Conservation (phyloP, 2,113 vertebrate species). For the Herpailurus yagouaroundi region DNA sequence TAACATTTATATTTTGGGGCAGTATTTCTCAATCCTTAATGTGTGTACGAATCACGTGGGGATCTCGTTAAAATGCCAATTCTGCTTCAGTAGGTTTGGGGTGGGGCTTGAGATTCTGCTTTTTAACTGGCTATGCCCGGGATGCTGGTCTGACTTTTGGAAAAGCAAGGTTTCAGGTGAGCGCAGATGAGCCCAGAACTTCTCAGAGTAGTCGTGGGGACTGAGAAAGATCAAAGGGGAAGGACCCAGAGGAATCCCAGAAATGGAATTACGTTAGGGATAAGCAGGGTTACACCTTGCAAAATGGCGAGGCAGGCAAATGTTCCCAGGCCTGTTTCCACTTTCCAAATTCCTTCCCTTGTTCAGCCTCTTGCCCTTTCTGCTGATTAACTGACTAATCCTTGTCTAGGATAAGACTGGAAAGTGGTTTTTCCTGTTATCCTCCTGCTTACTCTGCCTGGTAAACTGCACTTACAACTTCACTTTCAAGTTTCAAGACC, state of each 20-base stretch:
- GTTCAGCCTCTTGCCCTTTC: background rate
- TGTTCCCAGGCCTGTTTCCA: background rate
- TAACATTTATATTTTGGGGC: background rate
- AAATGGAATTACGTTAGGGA: background rate
- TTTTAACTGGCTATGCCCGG: background rate
- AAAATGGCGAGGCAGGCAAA: background rate
- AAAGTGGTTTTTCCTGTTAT: constrained; percentile 2
- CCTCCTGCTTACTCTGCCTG: background rate
- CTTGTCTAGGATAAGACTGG: background rate
- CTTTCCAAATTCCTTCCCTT: background rate
- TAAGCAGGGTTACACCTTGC: background rate
- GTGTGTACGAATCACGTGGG: background rate
- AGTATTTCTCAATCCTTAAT: constrained; percentile 7
- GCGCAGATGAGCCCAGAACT: background rate
- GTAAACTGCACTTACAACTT: background rate
- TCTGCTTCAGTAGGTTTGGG: background rate
- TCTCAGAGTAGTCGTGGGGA: background rate
- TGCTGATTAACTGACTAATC: background rate
- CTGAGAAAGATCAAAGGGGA: background rate
- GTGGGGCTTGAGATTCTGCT: background rate
- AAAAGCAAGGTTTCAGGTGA: constrained; percentile 6
- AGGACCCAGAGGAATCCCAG: background rate
- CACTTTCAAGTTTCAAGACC: background rate
- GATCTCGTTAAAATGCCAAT: background rate
- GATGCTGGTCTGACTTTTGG: background rate